These are phyloP conservation scores for Peromyscus maniculatus DNA, from an alignment of 2,113 vertebrate species.

Conservation along the genomic window DNA sequence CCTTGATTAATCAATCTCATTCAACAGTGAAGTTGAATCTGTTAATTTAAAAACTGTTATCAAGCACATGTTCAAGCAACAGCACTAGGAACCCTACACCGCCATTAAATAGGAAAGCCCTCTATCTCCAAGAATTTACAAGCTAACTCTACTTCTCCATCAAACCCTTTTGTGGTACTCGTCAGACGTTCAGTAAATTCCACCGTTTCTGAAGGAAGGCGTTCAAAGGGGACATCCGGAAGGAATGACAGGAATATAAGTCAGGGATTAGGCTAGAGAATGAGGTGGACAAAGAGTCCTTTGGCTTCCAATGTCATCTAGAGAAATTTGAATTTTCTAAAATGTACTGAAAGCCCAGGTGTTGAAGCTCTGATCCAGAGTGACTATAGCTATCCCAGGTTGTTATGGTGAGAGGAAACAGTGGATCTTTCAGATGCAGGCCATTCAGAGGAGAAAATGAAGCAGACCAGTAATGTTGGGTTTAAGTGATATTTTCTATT, in stretches of 20 bases:
- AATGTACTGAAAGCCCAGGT: neutral
- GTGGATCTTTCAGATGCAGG: slow-evolving; percentile 20
- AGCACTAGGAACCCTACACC: neutral
- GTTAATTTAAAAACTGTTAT: slow-evolving; percentile 72
- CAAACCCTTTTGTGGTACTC: slow-evolving; percentile 57
- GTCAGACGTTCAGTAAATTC: slow-evolving; percentile 28
- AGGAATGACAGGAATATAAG: slow-evolving; percentile 56
- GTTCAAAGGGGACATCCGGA: slow-evolving; percentile 1
- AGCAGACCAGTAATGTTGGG: neutral
- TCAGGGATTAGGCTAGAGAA: slow-evolving; percentile 34
- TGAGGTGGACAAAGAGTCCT: neutral
- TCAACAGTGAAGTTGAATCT: slow-evolving; percentile 53
- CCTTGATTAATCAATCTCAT: slow-evolving; percentile 64
- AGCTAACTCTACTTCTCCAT: slow-evolving; percentile 60
- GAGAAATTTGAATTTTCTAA: slow-evolving; percentile 30
- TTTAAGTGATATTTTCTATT: neutral
- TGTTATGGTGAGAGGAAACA: neutral
- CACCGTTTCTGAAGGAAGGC: slow-evolving; percentile 57
- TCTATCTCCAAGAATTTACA: slow-evolving; percentile 50
- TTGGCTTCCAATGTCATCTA: neutral
- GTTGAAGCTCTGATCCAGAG: neutral
- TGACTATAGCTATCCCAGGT: neutral
- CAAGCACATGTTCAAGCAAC: slow-evolving; percentile 43
- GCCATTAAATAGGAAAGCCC: slow-evolving; percentile 24
- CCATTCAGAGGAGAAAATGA: neutral